Evolutionary conservation across 2,113 vertebrate species (phyloP).

Genomic region (Ranitomeya variabilis): DNA sequence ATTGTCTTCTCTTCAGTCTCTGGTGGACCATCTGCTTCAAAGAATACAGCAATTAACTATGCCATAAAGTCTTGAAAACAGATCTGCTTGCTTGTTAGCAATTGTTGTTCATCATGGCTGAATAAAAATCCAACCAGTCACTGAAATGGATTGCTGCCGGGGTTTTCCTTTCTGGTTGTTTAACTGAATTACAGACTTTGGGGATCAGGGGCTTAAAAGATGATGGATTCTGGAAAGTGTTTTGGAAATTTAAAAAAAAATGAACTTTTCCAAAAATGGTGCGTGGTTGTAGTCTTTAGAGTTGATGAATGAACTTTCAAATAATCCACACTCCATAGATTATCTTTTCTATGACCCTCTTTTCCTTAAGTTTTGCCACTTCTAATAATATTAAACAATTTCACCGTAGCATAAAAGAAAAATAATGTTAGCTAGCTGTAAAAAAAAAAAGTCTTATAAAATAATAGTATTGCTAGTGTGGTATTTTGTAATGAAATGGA

Average conservation of each 20-base stretch:
- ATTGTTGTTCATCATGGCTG: background rate
- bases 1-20: background rate
- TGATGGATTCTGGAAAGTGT: background rate
- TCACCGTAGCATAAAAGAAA: background rate
- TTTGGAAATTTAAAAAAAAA: background rate
- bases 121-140: background rate
- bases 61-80: background rate
- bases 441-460: no score
- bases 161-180: background rate
- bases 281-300: no score
- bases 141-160: background rate
- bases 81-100: background rate
- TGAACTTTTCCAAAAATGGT: background rate
- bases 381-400: background rate
- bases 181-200: slow-evolving; percentile 1
- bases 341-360: background rate
- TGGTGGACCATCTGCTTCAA: slow-evolving; percentile 36
- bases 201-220: background rate
- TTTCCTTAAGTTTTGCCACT: background rate
- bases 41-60: background rate
- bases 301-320: background rate
- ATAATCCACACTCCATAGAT: background rate
- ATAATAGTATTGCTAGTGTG: no score
- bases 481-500: no score
- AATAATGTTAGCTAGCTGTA: no score